Conservation (phyloP, 2,113 vertebrate species). For the Thomomys bottae region DNA sequence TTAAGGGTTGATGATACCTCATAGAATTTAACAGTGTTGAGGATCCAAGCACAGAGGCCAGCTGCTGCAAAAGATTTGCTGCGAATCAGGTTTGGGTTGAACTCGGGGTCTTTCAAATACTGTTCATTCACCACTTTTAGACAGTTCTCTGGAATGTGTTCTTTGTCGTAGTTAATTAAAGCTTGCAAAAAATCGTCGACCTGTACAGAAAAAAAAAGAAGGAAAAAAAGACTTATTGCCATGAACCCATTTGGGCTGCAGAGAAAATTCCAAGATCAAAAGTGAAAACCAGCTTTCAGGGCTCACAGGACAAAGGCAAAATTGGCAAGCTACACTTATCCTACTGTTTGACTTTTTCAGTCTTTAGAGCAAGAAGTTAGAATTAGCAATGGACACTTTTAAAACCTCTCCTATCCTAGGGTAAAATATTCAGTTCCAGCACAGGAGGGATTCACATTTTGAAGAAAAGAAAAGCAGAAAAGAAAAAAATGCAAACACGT, state of each 20-base stretch:
- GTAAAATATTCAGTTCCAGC: slow-evolving; percentile 70
- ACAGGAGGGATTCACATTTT: slow-evolving; percentile 64
- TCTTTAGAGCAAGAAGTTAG: slow-evolving; percentile 66
- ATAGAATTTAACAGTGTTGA: slow-evolving; percentile 90
- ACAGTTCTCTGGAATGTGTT: slow-evolving; percentile 90
- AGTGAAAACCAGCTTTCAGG: slow-evolving; percentile 72
- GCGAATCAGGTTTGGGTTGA: slow-evolving; percentile 88
- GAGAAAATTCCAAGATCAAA: slow-evolving; percentile 76
- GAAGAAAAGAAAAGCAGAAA: slow-evolving; percentile 72
- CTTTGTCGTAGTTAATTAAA: slow-evolving; percentile 89
- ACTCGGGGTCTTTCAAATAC: slow-evolving; percentile 89
- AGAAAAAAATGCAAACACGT: slow-evolving; percentile 51
- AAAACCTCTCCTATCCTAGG: slow-evolving; percentile 73
- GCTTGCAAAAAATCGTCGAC: slow-evolving; percentile 91
- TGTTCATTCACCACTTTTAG: slow-evolving; percentile 89
- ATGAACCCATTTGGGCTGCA: slow-evolving; percentile 47
- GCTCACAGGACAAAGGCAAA: slow-evolving; percentile 72
- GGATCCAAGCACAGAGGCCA: slow-evolving; percentile 90
- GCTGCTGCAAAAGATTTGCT: slow-evolving; percentile 91
- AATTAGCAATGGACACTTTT: slow-evolving; percentile 83
- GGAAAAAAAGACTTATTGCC: slow-evolving; percentile 21
- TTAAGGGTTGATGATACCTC: slow-evolving; percentile 81
- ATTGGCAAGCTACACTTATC: slow-evolving; percentile 61
- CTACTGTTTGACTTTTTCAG: slow-evolving; percentile 73
- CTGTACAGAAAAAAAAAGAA: slow-evolving; percentile 73